Base-by-base conservation (phyloP, 2,888 invertebrate species). In the Parnassius apollo region DNA sequence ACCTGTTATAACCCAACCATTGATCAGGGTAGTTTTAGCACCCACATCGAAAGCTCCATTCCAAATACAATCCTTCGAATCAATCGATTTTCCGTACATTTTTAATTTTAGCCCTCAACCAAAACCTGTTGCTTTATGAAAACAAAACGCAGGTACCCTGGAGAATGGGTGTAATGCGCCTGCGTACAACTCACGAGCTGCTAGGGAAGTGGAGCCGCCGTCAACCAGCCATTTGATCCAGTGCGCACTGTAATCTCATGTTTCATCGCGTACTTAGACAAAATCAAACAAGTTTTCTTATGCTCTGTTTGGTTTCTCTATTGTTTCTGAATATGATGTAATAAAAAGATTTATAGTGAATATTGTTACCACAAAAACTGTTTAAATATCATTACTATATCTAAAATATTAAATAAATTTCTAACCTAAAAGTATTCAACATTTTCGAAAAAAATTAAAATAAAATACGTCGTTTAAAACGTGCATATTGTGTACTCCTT, bases 241-340 rank as follows among this genome's bases (percentile, higher is more conserved):
- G 42, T 46, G 44, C 52, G 49, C 42, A 44, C 12, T 44, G 62
- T 60, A 65, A 52, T 76, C 76, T 82, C 81, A 71, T 62, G 70
- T 82, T 79, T 70, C 79, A 69, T 64, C 63, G 61, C 60, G 59
- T 66, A 66, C 44, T 59, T 61, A 56, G 52, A 49, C 59, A 59
- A 58, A 54, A 66, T 63, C 59, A 64, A 66, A 76, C 85, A 69
- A 70, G 82, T 80, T 78, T 60, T 35, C 76, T 75, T 69, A 76
- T 73, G 84, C 82, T 82, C 84, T 81, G 79, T 68, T 80, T 75
- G 72, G 61, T 68, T 59, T 64, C 72, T 66, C 62, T 68, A 69
- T 70, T 71, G 71, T 72, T 69, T 68, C 59, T 22, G 9, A 62
- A 64, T 54, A 60, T 66, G 59, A 62, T 57, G 10, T 25, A 25